phyloP scores from a whole-genome alignment of 2,888 invertebrate genomes.

The Falcaria lacertinaria region DNA sequence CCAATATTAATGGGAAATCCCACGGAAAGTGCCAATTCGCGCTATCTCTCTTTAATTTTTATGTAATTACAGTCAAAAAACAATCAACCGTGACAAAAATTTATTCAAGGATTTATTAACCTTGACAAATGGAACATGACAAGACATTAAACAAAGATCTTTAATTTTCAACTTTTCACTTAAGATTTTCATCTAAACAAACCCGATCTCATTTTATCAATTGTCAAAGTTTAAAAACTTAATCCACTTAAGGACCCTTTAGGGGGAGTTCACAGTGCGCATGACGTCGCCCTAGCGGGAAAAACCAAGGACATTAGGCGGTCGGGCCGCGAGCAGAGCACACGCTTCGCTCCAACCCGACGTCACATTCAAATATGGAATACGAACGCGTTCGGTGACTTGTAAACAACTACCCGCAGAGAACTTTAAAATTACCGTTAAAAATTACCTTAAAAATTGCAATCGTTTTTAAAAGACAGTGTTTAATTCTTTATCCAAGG shows the following conservation, averaged over 20 bases:
- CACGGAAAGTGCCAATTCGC: too few species aligned
- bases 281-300: constrained; percentile 70
- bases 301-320: constrained; percentile 68
- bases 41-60: too few species aligned
- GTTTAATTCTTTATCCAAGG: neutral
- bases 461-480: neutral
- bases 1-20: too few species aligned
- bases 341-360: constrained; percentile 35
- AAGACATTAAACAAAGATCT: constrained; percentile 22
- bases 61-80: too few species aligned
- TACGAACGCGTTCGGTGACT: constrained; percentile 53
- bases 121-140: too few species aligned
- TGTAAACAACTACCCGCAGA: constrained; percentile 40
- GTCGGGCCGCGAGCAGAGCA: constrained; percentile 35
- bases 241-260: constrained; percentile 75
- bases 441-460: constrained; percentile 9
- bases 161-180: constrained; percentile 62
- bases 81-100: too few species aligned
- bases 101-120: too few species aligned
- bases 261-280: constrained; percentile 63
- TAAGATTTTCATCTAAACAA: constrained; percentile 60
- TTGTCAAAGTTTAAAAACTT: constrained; percentile 78
- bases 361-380: constrained; percentile 44
- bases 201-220: constrained; percentile 73
- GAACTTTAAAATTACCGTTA: constrained; percentile 21